phyloP scores from a whole-genome alignment of 1,140 invertebrate genomes.

The Argopecten irradians region DNA sequence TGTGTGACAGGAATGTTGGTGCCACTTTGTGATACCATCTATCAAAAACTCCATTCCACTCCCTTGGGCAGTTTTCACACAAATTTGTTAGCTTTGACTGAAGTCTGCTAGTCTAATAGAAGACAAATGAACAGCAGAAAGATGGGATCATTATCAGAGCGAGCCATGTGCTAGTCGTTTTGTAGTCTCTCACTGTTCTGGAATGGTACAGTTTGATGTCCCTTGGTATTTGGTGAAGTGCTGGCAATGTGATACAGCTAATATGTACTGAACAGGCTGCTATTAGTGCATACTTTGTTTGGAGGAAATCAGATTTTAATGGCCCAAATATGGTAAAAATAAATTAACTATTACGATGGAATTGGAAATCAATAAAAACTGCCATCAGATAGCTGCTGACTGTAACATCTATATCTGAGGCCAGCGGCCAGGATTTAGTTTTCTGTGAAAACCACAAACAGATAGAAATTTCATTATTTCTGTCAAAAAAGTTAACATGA shows the following conservation, averaged over 20 bases:
- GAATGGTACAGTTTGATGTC: neutral
- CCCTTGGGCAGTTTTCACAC: neutral
- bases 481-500: too few relatives aligned
- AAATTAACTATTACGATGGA: neutral
- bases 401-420: neutral
- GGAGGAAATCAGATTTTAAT: neutral
- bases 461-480: too few relatives aligned
- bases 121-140: slow-evolving; percentile 21
- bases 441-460: too few relatives aligned
- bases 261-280: neutral
- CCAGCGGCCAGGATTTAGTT: neutral
- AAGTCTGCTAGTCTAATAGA: neutral
- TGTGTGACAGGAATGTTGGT: neutral
- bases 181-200: neutral
- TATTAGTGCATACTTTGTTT: neutral
- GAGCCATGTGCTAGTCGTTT: neutral
- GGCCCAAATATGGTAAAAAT: neutral
- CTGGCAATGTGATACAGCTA: neutral
- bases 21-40: slow-evolving; percentile 4
- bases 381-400: neutral
- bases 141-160: neutral
- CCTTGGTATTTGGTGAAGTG: neutral
- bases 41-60: slow-evolving; percentile 10
- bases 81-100: neutral
- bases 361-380: neutral